phyloP scores from a whole-genome alignment of 2,888 invertebrate genomes.

The Apodemia hepburni region DNA sequence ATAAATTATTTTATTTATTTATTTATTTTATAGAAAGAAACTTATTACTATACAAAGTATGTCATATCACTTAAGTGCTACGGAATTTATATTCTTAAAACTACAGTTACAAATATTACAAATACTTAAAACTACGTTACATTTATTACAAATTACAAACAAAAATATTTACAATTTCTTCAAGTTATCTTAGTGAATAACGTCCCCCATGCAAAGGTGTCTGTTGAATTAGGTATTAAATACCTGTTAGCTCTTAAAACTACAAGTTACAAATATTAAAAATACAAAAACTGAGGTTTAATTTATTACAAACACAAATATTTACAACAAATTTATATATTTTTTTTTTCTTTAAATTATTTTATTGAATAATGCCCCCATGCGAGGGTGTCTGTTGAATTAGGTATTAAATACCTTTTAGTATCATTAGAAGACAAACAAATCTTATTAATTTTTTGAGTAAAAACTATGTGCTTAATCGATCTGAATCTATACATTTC shows the following conservation, averaged over 20 bases:
- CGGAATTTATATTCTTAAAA: neutral
- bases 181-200: neutral
- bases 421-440: slow-evolving; percentile 18
- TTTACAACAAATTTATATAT: neutral
- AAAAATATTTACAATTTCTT: neutral
- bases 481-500: slow-evolving; percentile 30
- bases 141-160: neutral
- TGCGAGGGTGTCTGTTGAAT: neutral
- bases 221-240: slow-evolving; percentile 1
- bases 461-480: slow-evolving; percentile 32
- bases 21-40: neutral
- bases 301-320: slow-evolving; percentile 7
- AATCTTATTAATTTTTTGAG: slow-evolving; percentile 32
- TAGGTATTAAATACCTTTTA: slow-evolving; percentile 5
- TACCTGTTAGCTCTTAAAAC: neutral
- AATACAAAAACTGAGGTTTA: no score
- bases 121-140: slow-evolving; percentile 11
- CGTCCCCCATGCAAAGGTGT: neutral
- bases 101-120: neutral
- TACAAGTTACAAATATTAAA: no score
- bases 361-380: neutral
- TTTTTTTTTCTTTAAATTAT: neutral
- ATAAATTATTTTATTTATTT: neutral
- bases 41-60: neutral
- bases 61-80: neutral